These are phyloP conservation scores for Aphis gossypii DNA, from an alignment of 1,140 invertebrate species.

Conservation along the genomic window DNA sequence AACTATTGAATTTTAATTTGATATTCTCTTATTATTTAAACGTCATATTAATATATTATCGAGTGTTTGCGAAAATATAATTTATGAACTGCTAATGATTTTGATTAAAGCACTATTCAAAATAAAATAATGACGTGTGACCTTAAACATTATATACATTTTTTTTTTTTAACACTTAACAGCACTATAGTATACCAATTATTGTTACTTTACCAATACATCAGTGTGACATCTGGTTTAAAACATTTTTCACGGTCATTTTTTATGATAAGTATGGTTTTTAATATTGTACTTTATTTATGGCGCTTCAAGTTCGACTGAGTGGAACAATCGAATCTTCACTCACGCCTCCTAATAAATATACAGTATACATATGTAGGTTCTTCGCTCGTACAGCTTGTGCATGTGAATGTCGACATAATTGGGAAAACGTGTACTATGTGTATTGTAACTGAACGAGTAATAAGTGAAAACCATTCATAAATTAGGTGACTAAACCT, in stretches of 20 bases:
- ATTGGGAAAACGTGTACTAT: not conserved
- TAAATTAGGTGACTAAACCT: not conserved
- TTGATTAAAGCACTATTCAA: not conserved
- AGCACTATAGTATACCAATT: not conserved
- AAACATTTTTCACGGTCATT: not conserved
- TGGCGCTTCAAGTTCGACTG: not conserved
- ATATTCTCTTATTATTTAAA: constrained; percentile 4
- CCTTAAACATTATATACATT: not conserved
- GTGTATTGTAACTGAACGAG: not conserved
- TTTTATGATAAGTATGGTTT: not conserved
- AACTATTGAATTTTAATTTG: not conserved
- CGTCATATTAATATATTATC: not conserved
- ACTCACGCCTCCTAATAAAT: not conserved
- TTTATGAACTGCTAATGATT: constrained; percentile 10
- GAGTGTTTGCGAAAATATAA: not conserved
- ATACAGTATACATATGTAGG: not conserved
- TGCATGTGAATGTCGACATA: not conserved
- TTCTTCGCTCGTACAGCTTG: not conserved
- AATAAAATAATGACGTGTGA: not conserved
- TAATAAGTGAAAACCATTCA: not conserved
- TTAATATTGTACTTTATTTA: constrained; percentile 21
- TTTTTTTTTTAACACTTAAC: not conserved
- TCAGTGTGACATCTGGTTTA: not conserved
- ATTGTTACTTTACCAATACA: constrained; percentile 5
- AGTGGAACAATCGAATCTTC: constrained; percentile 25